Evolutionary conservation across 2,888 invertebrate genomes (phyloP), one percentile per base, ranked within the genome.

Genomic region (Lepidochrysops patricia): DNA sequence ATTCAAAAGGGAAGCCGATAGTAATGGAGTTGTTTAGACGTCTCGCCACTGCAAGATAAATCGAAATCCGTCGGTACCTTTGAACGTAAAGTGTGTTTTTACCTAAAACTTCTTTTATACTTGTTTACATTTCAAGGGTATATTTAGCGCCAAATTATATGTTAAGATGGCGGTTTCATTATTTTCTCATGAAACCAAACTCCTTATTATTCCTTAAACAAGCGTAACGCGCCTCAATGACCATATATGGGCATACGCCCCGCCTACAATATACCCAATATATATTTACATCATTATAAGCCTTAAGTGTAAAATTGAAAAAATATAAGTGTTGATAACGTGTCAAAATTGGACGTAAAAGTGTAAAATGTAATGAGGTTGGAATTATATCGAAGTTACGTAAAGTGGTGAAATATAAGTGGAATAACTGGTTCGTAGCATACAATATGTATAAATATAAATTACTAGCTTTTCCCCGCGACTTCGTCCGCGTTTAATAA

Each of bases 241-340:
- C 52, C 52, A 52, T 52, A 52, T 27, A 26, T 15, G 29, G 15
- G 9, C 26, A 26, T 15, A 23, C 6, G 27, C 9, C 29, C 5
- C 29, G 26, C 52, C 52, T 29, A 2, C 52, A 6, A 12, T 7
- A 6, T 15, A 29, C 4, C 25, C 50, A 13, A 50, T 50, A 26
- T 43, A 23, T 43, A 50, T 26, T 52, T 52, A 52, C 27, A 15
- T 52, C 52, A 52, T 52, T 52, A 52, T 52, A 52, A 52, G 26
- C 13, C 29, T 52, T 29, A 52, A 13, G 27, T 15, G 29, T 52
- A 52, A 52, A 52, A 52, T 52, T 52, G 52, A 52, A 52, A 52
- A 27, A n/a, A n/a, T n/a, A 29, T 52, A 52, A 52, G 26, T 52
- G 27, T 52, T 27, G 52, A 27, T 27, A 27, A 52, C n/a, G 52